A percentile compares a stretch with the other conserved stretches of the same genome.
These are phyloP conservation scores for Rhorus exstirpatorius DNA, from an alignment of 2,888 invertebrate species.

Conservation along the genomic window DNA sequence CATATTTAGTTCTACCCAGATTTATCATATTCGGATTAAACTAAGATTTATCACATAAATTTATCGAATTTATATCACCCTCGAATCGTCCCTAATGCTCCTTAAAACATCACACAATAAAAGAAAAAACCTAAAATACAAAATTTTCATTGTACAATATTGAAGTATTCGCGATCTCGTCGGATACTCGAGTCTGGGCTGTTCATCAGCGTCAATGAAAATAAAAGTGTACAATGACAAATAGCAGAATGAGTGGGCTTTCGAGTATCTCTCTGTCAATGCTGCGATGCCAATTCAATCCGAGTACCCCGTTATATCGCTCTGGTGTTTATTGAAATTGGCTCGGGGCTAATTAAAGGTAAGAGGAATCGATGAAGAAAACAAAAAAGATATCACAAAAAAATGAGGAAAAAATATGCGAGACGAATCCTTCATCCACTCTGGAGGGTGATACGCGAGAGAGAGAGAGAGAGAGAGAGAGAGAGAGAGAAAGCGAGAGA, in stretches of 20 bases:
- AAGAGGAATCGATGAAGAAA: conserved; percentile 42
- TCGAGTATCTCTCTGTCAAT: conserved; percentile 46
- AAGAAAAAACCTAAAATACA: too few species aligned
- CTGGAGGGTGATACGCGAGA: conserved; percentile 55
- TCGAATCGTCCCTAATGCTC: too few species aligned
- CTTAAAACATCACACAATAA: too few species aligned
- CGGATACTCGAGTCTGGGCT: neutral
- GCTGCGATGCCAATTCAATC: conserved; percentile 60
- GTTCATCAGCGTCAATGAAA: neutral
- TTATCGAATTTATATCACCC: too few species aligned
- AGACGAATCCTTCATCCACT: conserved; percentile 63
- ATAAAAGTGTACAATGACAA: conserved; percentile 15
- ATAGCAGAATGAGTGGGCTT: conserved; percentile 27
- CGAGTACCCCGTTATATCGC: conserved; percentile 56
- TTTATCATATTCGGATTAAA: too few species aligned
- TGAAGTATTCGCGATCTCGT: neutral
- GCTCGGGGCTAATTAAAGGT: conserved; percentile 81
- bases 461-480: neutral
- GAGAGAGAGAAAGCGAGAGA: conserved; percentile 11
- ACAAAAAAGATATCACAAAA: conserved; percentile 31
- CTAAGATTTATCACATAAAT: too few species aligned
- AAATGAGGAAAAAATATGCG: conserved; percentile 71
- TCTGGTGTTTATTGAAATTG: conserved; percentile 77
- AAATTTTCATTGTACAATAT: too few species aligned
- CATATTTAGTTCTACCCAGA: too few species aligned